Base-by-base conservation (phyloP, 2,113 vertebrate species). In the Aythya baeri region DNA sequence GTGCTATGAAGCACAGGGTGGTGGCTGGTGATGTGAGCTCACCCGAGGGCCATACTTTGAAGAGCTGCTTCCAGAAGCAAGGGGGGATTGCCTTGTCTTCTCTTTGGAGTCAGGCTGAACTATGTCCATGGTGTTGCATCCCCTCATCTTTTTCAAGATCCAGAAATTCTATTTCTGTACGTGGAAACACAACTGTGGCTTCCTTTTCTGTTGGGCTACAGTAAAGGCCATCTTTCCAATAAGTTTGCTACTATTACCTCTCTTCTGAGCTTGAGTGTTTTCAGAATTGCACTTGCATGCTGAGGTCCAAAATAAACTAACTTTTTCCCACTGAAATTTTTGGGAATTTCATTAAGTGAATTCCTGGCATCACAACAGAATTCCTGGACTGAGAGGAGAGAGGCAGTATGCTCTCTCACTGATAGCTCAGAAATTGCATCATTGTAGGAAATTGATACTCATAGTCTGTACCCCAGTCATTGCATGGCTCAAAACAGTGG, bases 1-100 rank as follows among this genome's bases (percentile, higher is more conserved):
- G 13, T 1, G 1, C 25, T 9, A 11, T 3, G 11, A 81, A 74
- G 20, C 2, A 2, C 6, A 13, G 52, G 9, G 6, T 62, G 13
- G 20, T 49, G 52, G 5, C 4, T 70, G 59, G 44, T 52, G 36
- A 5, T 17, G 21, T 3, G 17, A 83, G 9, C 7, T 67, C 41
- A 44, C 8, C 17, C 27, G 36, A 59, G 29, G 66, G 5, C 9
- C 66, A 31, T 22, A 8, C 29, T 57, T 57, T 29, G 25, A 65
- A 34, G 18, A 55, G 2, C 17, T 76, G 10, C 10, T 49, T 67
- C 41, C n/a, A 29, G 13, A 80, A 63, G 15, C 1, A 1, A 52
- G 44, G 10, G 3, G 6, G 7, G 3, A 20, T 25, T 58, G 17
- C 22, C 27, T 65, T 36, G 15, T 20, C 22, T 82, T 77, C 15